Percentiles rank a stretch among this genome's conserved stretches.
These are phyloP conservation scores for Tetragnatha versicolor DNA, from an alignment of 1,140 invertebrate species.

Conservation along the genomic window DNA sequence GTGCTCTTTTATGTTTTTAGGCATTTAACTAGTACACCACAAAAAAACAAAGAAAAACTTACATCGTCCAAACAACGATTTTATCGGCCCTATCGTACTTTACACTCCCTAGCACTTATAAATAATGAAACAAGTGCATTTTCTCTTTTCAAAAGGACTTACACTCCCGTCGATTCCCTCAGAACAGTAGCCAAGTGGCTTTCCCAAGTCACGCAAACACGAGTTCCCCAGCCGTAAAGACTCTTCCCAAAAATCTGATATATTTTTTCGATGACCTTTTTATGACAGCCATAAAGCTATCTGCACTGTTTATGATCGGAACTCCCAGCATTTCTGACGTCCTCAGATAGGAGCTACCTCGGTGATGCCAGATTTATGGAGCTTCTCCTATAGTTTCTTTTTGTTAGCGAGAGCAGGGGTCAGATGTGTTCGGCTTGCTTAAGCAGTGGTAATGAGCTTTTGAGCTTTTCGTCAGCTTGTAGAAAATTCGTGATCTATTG, in stretches of 20 bases:
- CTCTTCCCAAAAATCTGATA: slow-evolving; percentile 12
- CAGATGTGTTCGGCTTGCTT: not conserved
- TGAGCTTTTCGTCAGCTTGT: not conserved
- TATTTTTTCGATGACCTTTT: slow-evolving; percentile 2
- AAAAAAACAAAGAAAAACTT: too few species aligned
- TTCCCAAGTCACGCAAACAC: too few species aligned
- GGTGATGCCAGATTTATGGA: slow-evolving; percentile 16
- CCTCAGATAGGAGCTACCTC: not conserved
- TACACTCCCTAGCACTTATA: too few species aligned
- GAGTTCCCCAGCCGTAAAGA: not conserved
- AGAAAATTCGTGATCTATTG: not conserved
- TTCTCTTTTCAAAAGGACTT: too few species aligned
- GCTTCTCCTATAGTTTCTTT: not conserved
- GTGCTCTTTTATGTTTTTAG: too few species aligned
- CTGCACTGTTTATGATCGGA: not conserved
- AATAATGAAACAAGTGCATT: too few species aligned
- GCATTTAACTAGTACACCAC: too few species aligned
- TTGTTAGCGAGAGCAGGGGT: not conserved
- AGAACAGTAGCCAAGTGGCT: too few species aligned
- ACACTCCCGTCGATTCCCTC: too few species aligned
- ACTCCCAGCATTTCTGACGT: slow-evolving; percentile 1
- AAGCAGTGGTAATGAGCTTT: not conserved
- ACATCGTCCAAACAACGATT: too few species aligned
- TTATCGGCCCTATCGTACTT: too few species aligned
- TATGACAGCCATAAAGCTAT: slow-evolving; percentile 7